Conservation (phyloP, 2,888 invertebrate genomes). For the Drepanosiphum platanoidis region DNA sequence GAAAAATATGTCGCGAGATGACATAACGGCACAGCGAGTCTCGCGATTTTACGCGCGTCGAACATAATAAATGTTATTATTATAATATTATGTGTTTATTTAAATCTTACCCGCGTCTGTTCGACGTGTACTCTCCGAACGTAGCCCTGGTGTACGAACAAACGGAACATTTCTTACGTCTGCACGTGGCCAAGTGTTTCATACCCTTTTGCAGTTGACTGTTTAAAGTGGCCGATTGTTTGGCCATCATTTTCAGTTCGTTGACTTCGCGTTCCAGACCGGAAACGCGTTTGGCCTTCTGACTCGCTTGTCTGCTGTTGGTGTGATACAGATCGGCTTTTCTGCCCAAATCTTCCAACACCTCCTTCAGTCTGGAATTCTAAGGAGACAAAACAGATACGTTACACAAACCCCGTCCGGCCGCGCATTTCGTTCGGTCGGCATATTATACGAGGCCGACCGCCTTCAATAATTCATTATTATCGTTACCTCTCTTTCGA, state of each 20-base stretch:
- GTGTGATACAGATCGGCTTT: conserved; percentile 64
- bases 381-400: conserved; percentile 64
- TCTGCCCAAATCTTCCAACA: conserved; percentile 68
- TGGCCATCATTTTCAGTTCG: conserved; percentile 70
- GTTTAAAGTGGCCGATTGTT: conserved; percentile 69
- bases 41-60: no score
- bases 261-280: conserved; percentile 68
- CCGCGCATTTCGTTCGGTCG: no score
- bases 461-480: no score
- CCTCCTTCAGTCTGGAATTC: conserved; percentile 72
- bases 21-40: no score
- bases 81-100: no score
- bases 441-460: no score
- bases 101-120: conserved; percentile 68
- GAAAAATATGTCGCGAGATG: no score
- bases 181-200: conserved; percentile 70
- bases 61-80: no score
- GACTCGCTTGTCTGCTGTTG: conserved; percentile 47
- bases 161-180: conserved; percentile 72
- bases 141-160: conserved; percentile 73
- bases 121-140: conserved; percentile 70
- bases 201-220: conserved; percentile 71
- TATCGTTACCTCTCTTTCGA: conserved; percentile 71
- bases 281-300: conserved; percentile 66
- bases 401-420: no score